A percentile compares a stretch with the other conserved stretches of the same genome.
Conservation (phyloP, 37 sponge, comb jelly and placozoan genomes). For the Petrosia ficiformis region DNA sequence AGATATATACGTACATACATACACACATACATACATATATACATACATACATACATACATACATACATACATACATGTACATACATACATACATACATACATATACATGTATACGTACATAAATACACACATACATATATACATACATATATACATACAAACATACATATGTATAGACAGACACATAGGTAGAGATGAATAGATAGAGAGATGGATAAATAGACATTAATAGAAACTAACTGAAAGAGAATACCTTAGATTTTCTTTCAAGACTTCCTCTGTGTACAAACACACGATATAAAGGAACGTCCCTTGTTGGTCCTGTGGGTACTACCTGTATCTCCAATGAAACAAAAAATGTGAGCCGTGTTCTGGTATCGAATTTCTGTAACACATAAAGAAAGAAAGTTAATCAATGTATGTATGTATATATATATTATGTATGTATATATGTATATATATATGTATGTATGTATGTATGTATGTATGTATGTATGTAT, state of each 20-base stretch:
- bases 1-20: not conserved
- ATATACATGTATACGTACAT: not conserved
- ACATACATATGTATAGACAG: not conserved
- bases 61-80: not conserved
- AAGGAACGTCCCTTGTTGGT: not conserved
- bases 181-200: not conserved
- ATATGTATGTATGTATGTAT: too few relatives aligned
- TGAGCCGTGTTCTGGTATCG: not conserved
- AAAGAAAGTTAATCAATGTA: not conserved
- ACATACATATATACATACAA: too few relatives aligned
- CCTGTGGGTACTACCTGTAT: not conserved
- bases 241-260: not conserved
- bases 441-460: too few relatives aligned
- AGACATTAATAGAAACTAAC: not conserved
- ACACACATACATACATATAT: not conserved
- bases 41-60: not conserved
- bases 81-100: not conserved
- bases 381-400: not conserved
- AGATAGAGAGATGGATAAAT: not conserved
- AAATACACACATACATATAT: not conserved
- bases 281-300: not conserved
- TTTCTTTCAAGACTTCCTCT: not conserved
- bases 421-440: not conserved
- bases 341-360: constrained; percentile 1
- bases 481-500: too few relatives aligned